Percentiles rank a stretch among this genome's conserved stretches.
Conservation (phyloP, 2,113 vertebrate species). For the zebrafish (Danio rerio) region GRCz12tu NC_133195.1:34621501-34622000, state of each 20-base stretch:
- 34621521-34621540: not conserved
- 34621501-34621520: not conserved
- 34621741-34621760: slow-evolving; percentile 54
- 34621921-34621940: not conserved
- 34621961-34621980: slow-evolving; percentile 29
- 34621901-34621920: not conserved
- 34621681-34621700: not conserved
- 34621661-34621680: slow-evolving; percentile 29
- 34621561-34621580: not conserved
- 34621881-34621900: slow-evolving; percentile 1
- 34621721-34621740: slow-evolving; percentile 35
- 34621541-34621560: slow-evolving; percentile 14
- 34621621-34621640: not conserved
- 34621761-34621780: slow-evolving; percentile 51
- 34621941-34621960: not conserved
- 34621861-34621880: slow-evolving; percentile 12
- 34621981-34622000: slow-evolving; percentile 33
- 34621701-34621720: slow-evolving; percentile 37
- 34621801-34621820: slow-evolving; percentile 11
- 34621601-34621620: not conserved
- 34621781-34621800: slow-evolving; percentile 27
- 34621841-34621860: slow-evolving; percentile 14
- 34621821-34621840: slow-evolving; percentile 31
- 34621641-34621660: not conserved
- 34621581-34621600: not conserved